These are phyloP conservation scores for Meles meles DNA, from an alignment of 2,113 vertebrate genomes.

Conservation along the genomic window DNA sequence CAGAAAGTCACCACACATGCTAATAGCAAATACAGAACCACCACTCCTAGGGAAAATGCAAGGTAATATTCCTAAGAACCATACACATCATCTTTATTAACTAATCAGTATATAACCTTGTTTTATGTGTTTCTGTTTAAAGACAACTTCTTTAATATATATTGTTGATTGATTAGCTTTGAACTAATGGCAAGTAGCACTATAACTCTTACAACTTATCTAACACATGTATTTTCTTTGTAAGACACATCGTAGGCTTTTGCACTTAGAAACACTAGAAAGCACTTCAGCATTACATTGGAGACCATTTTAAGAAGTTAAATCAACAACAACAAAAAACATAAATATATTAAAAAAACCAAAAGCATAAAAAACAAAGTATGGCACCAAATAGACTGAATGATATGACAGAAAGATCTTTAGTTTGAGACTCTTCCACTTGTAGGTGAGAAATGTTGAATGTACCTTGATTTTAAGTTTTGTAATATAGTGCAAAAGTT, in stretches of 20 bases:
- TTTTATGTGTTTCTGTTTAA: neutral
- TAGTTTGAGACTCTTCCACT: neutral
- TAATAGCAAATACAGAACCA: neutral
- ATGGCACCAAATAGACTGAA: neutral
- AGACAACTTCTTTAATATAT: neutral
- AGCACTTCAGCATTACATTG: neutral
- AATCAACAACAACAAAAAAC: neutral
- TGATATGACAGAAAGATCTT: neutral
- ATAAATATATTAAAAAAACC: neutral
- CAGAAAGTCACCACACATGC: neutral
- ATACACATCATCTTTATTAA: neutral
- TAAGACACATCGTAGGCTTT: neutral
- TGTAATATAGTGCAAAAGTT: neutral
- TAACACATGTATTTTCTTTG: neutral
- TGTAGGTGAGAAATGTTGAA: neutral
- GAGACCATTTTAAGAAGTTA: neutral
- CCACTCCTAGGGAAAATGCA: neutral
- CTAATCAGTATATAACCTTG: neutral
- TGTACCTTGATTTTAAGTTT: neutral
- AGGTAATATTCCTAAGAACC: neutral
- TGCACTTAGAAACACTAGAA: neutral
- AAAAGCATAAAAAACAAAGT: neutral
- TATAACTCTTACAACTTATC: neutral
- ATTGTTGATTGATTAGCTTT: neutral
- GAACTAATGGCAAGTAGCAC: neutral